Evolutionary conservation across 2,113 vertebrate species (phyloP).

Genomic region (Otis tarda): DNA sequence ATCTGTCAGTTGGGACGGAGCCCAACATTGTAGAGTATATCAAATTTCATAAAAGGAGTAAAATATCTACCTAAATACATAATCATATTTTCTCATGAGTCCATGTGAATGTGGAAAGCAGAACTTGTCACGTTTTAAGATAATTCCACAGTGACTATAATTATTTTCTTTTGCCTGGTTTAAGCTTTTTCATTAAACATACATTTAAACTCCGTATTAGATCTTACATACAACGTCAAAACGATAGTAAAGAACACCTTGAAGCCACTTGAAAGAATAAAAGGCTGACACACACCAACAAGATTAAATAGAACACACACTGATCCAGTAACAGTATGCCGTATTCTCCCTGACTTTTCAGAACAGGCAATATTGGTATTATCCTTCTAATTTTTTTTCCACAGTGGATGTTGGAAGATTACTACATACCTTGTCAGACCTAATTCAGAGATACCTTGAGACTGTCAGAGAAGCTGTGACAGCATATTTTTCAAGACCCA

Average conservation of each 20-base stretch:
- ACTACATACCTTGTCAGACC: not conserved
- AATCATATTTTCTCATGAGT: not conserved
- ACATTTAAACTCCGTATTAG: not conserved
- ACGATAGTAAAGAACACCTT: not conserved
- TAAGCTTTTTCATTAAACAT: not conserved
- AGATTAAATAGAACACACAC: not conserved
- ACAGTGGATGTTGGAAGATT: not conserved
- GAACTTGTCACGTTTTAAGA: not conserved
- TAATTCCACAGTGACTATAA: not conserved
- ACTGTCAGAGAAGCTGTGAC: not conserved
- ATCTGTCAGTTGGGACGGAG: not conserved
- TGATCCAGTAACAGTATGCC: not conserved
- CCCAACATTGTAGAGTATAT: not conserved
- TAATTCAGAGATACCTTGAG: not conserved
- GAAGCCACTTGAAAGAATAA: not conserved
- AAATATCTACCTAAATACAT: not conserved
- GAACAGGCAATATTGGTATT: not conserved
- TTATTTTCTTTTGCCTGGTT: not conserved
- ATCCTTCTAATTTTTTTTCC: not conserved
- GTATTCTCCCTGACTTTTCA: not conserved
- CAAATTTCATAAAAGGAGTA: not conserved
- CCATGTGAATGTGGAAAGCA: not conserved
- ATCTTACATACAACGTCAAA: not conserved
- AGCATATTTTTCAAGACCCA: not conserved
- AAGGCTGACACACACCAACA: not conserved